Evolutionary conservation across 2,113 vertebrate genomes (phyloP), one percentile per base, ranked within the genome.

Genomic region (Pogonocichla stellata): DNA sequence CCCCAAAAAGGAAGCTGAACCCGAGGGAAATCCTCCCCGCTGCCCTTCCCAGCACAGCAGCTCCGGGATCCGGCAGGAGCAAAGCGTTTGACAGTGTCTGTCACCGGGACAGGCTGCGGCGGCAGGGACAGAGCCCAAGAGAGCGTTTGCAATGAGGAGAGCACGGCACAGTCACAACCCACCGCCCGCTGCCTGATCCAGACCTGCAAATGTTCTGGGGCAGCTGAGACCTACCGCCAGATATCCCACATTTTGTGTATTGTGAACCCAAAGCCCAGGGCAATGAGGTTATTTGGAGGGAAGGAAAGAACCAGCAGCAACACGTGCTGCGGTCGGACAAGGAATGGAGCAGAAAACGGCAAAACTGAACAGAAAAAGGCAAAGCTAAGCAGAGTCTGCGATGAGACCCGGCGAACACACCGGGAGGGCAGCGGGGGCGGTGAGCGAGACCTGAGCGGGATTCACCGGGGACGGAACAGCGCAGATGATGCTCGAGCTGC

Each of bases 231-330:
- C 14, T 2, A 9, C 18, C 73, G 12, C 12, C 47, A 13, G 36
- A 22, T 0, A 38, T 0, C 54, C 22, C 6, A 0, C 0, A 7
- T 6, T 11, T 16, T 14, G 25, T 9, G 3, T 2, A 4, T 0
- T 4, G 53, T 1, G 60, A 29, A 8, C 34, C 29, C 53, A 8
- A 19, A 64, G 7, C 71, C 5, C 5, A 1, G 20, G 29, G 38
- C 31, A 62, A n/a, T 0, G 38, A 25, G 31, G 24, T 7, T 22
- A 7, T 42, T 1, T 47, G 19, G 36, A n/a, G 17, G 18, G 4
- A 33, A 9, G 8, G 12, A 28, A 8, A 40, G 61, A 60, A 7
- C 5, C 26, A 8, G 1, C 78, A 51, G 70, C 78, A 70, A 53
- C 78, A 43, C 19, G 38, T 45, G 56, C 50, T 31, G 16, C 26